Evolutionary conservation across 1,140 invertebrate species (phyloP).

Genomic region (Adelges cooleyi): DNA sequence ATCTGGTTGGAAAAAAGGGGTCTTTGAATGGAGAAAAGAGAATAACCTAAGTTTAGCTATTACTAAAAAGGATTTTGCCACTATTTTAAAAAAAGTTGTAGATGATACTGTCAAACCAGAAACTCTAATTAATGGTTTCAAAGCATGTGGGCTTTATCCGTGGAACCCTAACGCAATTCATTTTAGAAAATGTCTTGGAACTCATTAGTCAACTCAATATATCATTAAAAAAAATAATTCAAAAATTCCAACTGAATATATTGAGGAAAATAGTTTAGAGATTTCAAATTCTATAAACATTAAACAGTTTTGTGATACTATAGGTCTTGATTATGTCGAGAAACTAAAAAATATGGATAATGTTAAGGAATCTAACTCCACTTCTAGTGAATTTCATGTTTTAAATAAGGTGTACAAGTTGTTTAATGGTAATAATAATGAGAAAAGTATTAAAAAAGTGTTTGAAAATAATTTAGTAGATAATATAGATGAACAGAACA

Average conservation of each 20-base stretch:
- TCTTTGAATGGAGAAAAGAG: constrained; percentile 31
- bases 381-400: neutral
- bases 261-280: neutral
- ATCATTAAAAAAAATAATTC: too few species aligned
- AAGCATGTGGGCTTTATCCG: constrained; percentile 17
- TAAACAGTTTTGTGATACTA: neutral
- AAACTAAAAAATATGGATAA: neutral
- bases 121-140: constrained; percentile 10
- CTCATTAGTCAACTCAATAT: too few species aligned
- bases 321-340: neutral
- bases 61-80: constrained; percentile 4
- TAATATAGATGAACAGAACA: constrained; percentile 29
- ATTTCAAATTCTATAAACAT: constrained; percentile 36
- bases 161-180: constrained; percentile 6
- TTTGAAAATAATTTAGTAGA: constrained; percentile 32
- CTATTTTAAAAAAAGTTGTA: constrained; percentile 3
- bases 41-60: neutral
- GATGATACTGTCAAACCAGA: neutral
- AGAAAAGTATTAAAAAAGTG: neutral
- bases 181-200: neutral
- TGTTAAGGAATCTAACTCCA: neutral
- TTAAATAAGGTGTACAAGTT: neutral
- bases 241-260: neutral
- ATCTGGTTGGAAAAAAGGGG: constrained; percentile 35
- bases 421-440: neutral